Evolutionary conservation across 2,888 invertebrate genomes (phyloP).

Genomic region (Cantharis rustica): DNA sequence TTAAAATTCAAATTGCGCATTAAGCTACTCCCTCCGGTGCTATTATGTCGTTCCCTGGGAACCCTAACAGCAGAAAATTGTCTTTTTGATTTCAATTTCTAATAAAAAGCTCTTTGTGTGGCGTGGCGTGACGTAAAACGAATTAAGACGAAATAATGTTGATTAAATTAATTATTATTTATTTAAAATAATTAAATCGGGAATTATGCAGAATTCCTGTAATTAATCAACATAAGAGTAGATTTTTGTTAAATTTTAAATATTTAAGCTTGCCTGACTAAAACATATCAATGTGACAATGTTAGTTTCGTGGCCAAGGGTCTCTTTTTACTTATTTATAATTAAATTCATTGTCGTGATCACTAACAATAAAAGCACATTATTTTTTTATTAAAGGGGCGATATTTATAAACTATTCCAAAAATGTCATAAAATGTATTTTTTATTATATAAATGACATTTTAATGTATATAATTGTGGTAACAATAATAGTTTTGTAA

Average conservation of each 20-base stretch:
- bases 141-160: background rate
- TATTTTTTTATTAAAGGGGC: background rate
- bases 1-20: background rate
- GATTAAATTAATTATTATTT: background rate
- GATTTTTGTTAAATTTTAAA: background rate
- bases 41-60: background rate
- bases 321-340: background rate
- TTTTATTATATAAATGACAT: background rate
- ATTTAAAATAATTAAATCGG: background rate
- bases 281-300: background rate
- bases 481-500: background rate
- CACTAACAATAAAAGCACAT: background rate
- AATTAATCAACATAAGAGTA: background rate
- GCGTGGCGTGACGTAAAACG: background rate
- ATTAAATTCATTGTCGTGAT: conserved; percentile 2
- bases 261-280: background rate
- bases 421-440: background rate
- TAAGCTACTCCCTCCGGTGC: background rate
- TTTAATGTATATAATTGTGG: background rate
- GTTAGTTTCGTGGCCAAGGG: background rate
- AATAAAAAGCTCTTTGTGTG: background rate
- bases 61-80: background rate
- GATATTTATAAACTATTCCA: background rate
- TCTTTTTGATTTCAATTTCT: background rate
- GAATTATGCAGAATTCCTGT: background rate